Evolutionary conservation across 2,888 invertebrate genomes (phyloP).

Genomic region (Erynnis tages): DNA sequence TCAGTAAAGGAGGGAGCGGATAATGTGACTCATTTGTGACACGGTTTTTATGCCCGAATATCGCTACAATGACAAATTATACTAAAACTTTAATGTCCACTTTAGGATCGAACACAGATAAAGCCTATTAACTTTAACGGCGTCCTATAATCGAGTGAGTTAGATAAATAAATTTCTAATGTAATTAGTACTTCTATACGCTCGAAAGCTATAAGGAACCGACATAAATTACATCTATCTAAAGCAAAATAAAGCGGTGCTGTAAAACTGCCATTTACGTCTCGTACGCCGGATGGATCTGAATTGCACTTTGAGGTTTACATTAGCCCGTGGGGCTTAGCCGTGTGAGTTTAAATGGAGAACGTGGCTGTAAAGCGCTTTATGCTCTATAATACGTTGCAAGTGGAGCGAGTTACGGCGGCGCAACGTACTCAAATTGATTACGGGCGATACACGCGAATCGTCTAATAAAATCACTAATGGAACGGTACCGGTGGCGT

Average conservation of each 20-base stretch:
- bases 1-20: slow-evolving; percentile 47
- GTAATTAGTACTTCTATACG: slow-evolving; percentile 4
- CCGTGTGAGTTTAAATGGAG: slow-evolving; percentile 52
- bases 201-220: slow-evolving; percentile 14
- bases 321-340: slow-evolving; percentile 20
- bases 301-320: slow-evolving; percentile 23
- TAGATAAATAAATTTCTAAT: slow-evolving; percentile 5
- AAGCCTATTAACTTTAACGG: too few species aligned
- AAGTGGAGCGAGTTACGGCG: slow-evolving; percentile 65
- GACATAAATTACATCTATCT: slow-evolving; percentile 11
- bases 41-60: slow-evolving; percentile 57
- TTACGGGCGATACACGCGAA: slow-evolving; percentile 74
- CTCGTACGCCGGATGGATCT: slow-evolving; percentile 19
- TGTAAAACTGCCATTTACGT: slow-evolving; percentile 24
- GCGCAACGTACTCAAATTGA: slow-evolving; percentile 66
- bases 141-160: too few species aligned
- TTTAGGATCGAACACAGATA: too few species aligned
- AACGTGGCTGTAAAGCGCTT: slow-evolving; percentile 52
- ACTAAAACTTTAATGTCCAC: slow-evolving; percentile 44
- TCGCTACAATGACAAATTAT: slow-evolving; percentile 48
- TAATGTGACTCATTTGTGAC: slow-evolving; percentile 58
- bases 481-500: slow-evolving; percentile 77
- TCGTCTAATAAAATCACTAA: slow-evolving; percentile 78
- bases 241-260: slow-evolving; percentile 4
- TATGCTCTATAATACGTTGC: slow-evolving; percentile 61